A percentile compares a stretch with the other conserved stretches of the same genome.
Conservation (phyloP, 2,113 vertebrate species). For the Corythornis cristatus region DNA sequence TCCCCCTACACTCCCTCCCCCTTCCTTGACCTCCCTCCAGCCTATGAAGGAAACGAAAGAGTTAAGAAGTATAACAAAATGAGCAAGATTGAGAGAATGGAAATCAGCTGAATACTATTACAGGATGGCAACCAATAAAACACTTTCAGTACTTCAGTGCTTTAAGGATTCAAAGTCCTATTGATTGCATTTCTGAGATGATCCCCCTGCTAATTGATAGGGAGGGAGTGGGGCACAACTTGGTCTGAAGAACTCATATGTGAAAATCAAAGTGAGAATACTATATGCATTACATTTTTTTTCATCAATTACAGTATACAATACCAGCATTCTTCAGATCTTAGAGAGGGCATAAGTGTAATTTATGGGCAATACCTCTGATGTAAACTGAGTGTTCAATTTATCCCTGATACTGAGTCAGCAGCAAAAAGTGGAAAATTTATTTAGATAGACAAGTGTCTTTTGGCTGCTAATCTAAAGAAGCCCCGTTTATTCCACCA, state of each 20-base stretch:
- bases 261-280: neutral
- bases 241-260: neutral
- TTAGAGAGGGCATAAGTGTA: neutral
- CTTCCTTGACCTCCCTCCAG: too few relatives aligned
- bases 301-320: fast-evolving
- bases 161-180: neutral
- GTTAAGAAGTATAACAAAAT: neutral
- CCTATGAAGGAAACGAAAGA: neutral
- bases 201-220: neutral
- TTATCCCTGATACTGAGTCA: neutral
- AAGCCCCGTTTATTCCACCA: neutral
- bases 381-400: neutral
- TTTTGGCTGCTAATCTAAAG: neutral
- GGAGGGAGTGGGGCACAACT: neutral
- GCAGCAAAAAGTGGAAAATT: neutral
- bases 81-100: neutral
- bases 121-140: neutral
- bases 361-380: neutral
- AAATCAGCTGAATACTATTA: neutral
- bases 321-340: neutral
- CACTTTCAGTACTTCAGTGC: neutral
- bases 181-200: neutral
- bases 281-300: neutral
- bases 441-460: neutral
- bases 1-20: too few relatives aligned